Evolutionary conservation across 2,888 invertebrate genomes (phyloP).

Genomic region (Hymenopus coronatus): DNA sequence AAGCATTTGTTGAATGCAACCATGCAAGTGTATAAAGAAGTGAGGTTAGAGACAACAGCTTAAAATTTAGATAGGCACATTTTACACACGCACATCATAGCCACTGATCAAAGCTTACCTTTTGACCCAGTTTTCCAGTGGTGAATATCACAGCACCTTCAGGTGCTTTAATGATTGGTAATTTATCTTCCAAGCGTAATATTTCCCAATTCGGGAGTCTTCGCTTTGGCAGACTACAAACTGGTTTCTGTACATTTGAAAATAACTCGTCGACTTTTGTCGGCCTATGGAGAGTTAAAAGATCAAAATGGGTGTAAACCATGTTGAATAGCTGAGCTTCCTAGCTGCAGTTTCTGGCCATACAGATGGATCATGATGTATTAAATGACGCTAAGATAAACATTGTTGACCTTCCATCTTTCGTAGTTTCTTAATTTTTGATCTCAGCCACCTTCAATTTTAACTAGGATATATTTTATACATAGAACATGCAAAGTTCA

Average conservation of each 20-base stretch:
- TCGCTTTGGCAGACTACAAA: not conserved
- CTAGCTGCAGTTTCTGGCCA: not conserved
- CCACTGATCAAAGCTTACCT: not conserved
- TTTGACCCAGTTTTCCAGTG: not conserved
- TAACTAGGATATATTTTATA: too few relatives aligned
- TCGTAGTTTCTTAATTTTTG: not conserved
- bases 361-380: not conserved
- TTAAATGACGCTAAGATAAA: not conserved
- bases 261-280: not conserved
- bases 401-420: not conserved
- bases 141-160: not conserved
- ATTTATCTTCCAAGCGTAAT: not conserved
- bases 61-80: too few relatives aligned
- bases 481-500: too few relatives aligned
- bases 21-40: too few relatives aligned
- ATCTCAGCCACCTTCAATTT: not conserved
- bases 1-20: too few relatives aligned
- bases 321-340: not conserved
- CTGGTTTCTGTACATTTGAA: not conserved
- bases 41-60: too few relatives aligned
- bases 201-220: not conserved
- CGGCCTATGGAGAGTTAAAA: not conserved
- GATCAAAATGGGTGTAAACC: not conserved
- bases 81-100: too few relatives aligned
- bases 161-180: not conserved